Evolutionary conservation across 2,113 vertebrate species (phyloP).

Genomic region (Tychaedon coryphoeus): DNA sequence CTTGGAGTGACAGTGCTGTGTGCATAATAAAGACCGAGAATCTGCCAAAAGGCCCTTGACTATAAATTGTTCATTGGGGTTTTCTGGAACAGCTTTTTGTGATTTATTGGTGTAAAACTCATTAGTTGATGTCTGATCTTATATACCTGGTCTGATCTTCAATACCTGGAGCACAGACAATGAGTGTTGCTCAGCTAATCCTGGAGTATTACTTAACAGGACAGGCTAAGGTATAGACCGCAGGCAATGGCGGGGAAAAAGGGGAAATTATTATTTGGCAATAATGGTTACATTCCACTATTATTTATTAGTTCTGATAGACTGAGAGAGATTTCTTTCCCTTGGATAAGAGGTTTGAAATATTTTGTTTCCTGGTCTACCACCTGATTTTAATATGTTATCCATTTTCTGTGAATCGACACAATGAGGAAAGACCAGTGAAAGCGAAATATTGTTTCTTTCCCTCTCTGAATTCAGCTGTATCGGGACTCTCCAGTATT

Average conservation of each 20-base stretch:
- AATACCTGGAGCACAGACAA: background rate
- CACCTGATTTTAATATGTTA: background rate
- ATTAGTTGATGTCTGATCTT: background rate
- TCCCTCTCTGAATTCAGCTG: background rate
- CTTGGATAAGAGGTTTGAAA: background rate
- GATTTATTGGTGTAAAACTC: background rate
- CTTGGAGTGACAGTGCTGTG: background rate
- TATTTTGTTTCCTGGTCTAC: background rate
- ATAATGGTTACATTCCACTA: background rate
- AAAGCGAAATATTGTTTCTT: background rate
- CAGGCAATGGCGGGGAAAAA: background rate
- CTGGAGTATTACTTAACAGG: background rate
- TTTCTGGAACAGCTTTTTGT: background rate
- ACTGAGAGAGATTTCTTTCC: background rate
- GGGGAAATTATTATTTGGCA: background rate
- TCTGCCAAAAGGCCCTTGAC: background rate
- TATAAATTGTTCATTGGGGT: background rate
- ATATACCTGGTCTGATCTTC: background rate
- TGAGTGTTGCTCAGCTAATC: background rate
- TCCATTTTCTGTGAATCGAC: fast-evolving
- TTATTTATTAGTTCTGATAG: background rate
- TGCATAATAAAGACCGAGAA: background rate
- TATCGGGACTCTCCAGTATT: background rate
- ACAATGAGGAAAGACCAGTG: background rate
- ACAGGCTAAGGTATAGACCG: background rate